A percentile compares a stretch with the other conserved stretches of the same genome.
These are phyloP conservation scores for Moxostoma hubbsi DNA, from an alignment of 2,797 vertebrate species.

Conservation along the genomic window DNA sequence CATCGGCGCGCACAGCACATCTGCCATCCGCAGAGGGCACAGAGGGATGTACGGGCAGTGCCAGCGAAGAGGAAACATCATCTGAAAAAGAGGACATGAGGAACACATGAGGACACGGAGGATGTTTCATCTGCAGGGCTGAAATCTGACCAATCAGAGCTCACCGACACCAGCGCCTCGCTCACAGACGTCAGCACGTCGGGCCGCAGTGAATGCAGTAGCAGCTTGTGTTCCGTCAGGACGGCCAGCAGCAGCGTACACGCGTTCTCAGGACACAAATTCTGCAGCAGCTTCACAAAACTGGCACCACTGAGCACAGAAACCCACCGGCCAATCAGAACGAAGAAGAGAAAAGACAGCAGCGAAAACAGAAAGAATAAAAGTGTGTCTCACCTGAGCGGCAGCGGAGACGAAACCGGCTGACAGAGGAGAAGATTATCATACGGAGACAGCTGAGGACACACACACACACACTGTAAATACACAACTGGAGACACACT, in stretches of 20 bases:
- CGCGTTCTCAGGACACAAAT: slow-evolving; percentile 85
- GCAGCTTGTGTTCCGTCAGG: slow-evolving; percentile 90
- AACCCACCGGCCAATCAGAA: slow-evolving; percentile 5
- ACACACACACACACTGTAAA: slow-evolving; percentile 54
- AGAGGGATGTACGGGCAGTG: slow-evolving; percentile 95
- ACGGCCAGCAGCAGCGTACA: slow-evolving; percentile 85
- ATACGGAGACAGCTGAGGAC: slow-evolving; percentile 86
- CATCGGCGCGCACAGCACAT: slow-evolving; percentile 91
- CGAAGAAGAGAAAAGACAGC: neutral
- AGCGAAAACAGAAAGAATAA: too few species aligned
- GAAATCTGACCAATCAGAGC: slow-evolving; percentile 48
- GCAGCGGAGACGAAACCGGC: slow-evolving; percentile 90
- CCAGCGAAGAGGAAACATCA: slow-evolving; percentile 94
- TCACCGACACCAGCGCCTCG: slow-evolving; percentile 90
- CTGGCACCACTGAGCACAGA: slow-evolving; percentile 83
- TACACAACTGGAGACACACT: neutral
- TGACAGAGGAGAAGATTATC: slow-evolving; percentile 95
- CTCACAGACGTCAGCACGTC: slow-evolving; percentile 92
- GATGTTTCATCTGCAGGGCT: too few species aligned
- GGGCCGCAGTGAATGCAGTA: slow-evolving; percentile 89
- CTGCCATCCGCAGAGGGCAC: slow-evolving; percentile 91
- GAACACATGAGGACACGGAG: neutral
- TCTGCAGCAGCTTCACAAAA: slow-evolving; percentile 93
- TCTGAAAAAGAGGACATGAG: slow-evolving; percentile 71
- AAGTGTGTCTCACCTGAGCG: slow-evolving; percentile 81